These are phyloP conservation scores for Scatophagus argus DNA, from an alignment of 2,113 vertebrate genomes.

Conservation along the genomic window DNA sequence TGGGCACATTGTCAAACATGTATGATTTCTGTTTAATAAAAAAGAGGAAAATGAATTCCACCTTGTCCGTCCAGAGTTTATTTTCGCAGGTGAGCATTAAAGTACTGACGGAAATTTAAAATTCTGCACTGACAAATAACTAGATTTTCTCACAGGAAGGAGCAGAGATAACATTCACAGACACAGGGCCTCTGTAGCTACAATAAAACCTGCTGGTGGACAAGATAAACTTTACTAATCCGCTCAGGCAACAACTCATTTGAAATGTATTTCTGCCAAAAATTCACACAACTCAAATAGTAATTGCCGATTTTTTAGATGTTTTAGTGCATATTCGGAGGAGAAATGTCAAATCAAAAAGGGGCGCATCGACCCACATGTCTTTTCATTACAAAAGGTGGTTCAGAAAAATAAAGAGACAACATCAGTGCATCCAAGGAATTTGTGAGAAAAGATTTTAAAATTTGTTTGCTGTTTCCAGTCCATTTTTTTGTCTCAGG, in stretches of 20 bases:
- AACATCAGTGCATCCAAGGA: not conserved
- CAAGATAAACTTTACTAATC: not conserved
- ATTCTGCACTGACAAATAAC: not conserved
- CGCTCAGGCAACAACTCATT: not conserved
- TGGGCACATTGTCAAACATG: not conserved
- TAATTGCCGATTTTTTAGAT: not conserved
- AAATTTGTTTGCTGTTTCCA: not conserved
- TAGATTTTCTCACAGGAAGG: not conserved
- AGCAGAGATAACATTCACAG: not conserved
- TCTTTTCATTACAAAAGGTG: not conserved
- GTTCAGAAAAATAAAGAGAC: not conserved
- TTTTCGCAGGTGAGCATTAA: not conserved
- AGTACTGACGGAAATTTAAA: not conserved
- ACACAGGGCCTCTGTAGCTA: not conserved
- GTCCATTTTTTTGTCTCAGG: not conserved
- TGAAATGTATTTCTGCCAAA: not conserved
- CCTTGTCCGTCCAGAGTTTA: not conserved
- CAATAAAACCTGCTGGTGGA: not conserved
- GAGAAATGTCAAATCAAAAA: not conserved
- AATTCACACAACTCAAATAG: not conserved
- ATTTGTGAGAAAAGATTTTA: not conserved
- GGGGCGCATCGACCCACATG: not conserved
- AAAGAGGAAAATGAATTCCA: not conserved
- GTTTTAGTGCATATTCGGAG: not conserved
- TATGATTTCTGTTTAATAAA: not conserved